Percentiles rank a stretch among this genome's conserved stretches.
Conservation (phyloP, 64 coral and sea anemone genomes). For the Montipora cactus region DNA sequence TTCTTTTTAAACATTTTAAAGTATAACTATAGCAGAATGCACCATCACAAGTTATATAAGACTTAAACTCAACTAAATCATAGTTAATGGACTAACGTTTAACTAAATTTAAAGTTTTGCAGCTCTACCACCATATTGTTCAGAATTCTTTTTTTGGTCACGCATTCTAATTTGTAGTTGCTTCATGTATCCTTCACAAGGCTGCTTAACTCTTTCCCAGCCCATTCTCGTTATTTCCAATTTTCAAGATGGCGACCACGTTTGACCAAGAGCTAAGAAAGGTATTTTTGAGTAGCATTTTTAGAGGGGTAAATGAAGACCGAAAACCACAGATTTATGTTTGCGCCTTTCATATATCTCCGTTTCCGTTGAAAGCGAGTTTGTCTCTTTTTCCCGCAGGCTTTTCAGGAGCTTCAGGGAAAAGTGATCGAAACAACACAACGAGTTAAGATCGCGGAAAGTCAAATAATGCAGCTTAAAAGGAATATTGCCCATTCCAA, state of each 20-base stretch:
- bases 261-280: conserved; percentile 93
- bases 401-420: conserved; percentile 90
- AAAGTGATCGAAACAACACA: conserved; percentile 96
- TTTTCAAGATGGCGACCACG: conserved; percentile 86
- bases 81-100: too few relatives aligned
- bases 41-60: background rate
- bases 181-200: too few relatives aligned
- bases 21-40: background rate
- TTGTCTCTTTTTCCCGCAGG: conserved; percentile 5
- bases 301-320: background rate
- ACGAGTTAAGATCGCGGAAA: conserved; percentile 84
- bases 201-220: too few relatives aligned
- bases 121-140: background rate
- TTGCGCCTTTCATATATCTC: background rate
- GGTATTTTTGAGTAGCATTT: conserved; percentile 13
- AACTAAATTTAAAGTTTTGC: too few relatives aligned
- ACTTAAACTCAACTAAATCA: background rate
- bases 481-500: conserved; percentile 85
- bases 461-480: conserved; percentile 79
- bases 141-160: background rate
- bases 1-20: background rate
- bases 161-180: too few relatives aligned
- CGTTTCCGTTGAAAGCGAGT: background rate
- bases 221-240: background rate
- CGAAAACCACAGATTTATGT: too few relatives aligned